Evolutionary conservation across 2,797 vertebrate species (phyloP), one percentile per base, ranked within the genome.

Genomic region (Nyctibius grandis): DNA sequence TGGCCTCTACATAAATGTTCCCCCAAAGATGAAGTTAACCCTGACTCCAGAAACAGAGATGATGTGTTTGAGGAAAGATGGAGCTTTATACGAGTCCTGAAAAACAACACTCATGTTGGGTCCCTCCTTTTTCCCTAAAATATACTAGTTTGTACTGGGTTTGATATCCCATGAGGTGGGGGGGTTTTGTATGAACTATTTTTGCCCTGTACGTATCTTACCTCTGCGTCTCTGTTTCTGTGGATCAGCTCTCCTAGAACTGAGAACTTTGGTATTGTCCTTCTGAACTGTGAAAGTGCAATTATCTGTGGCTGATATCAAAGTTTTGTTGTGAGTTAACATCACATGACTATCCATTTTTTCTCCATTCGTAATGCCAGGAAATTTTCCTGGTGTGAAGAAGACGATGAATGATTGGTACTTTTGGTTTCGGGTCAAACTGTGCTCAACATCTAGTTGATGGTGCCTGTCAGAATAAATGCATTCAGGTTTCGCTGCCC

Each of bases 371-470:
- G 0, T 61, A 64, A 61, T 0, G 2, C 29, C 48, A 60, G 50
- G 31, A 38, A 20, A 9, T 56, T 70, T 84, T 80, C 29, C 26
- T 67, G 9, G 5, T 85, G 31, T 47, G 56, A 72, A 82, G 29
- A 6, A n/a, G 50, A 51, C 0, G 0, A 19, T 48, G 34, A 68
- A 25, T 15, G 25, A 34, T 67, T 0, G 0, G 7, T 77, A 12
- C 6, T 54, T 88, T 38, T 33, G 23, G 10, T 22, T 63, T 80
- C 48, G 31, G 22, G 42, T 80, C 38, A 81, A 59, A 69, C 26
- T 2, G 0, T 56, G 25, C 31, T 68, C 33, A 68, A 54, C n/a
- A 29, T 70, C 34, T 48, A 29, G 29, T 28, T 86, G 19, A 40
- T 87, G 70, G 29, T 77, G 31, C 7, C 56, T 93, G 34, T 61